These are phyloP conservation scores for Agelas oroides DNA, from an alignment of 37 sponge, comb jelly and placozoan species.

Conservation along the genomic window DNA sequence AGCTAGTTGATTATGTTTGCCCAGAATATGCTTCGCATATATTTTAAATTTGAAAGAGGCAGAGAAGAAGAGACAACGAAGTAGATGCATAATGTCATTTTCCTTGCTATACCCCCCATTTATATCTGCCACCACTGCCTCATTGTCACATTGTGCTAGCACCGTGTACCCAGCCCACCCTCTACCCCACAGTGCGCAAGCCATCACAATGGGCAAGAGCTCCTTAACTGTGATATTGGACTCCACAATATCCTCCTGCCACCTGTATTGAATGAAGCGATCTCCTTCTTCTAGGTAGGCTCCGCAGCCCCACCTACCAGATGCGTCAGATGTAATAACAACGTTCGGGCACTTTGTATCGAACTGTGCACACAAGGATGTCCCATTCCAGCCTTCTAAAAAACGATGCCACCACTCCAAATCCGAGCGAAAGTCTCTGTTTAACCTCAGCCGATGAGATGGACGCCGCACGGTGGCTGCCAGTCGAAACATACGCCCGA, in stretches of 20 bases:
- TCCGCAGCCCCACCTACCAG: too few species aligned
- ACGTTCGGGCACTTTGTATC: too few species aligned
- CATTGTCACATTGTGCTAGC: slow-evolving; percentile 42
- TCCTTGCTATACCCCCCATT: neutral
- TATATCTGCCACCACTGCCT: slow-evolving; percentile 13
- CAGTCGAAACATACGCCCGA: slow-evolving; percentile 11
- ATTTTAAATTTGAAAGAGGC: neutral
- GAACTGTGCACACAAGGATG: too few species aligned
- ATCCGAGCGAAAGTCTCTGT: slow-evolving; percentile 1
- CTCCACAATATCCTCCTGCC: neutral
- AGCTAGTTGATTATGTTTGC: neutral
- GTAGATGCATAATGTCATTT: neutral
- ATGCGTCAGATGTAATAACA: too few species aligned
- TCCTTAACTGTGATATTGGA: slow-evolving; percentile 47
- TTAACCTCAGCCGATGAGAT: slow-evolving; percentile 15
- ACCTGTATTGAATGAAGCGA: neutral
- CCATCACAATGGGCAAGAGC: slow-evolving; percentile 35
- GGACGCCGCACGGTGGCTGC: neutral
- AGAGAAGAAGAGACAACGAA: slow-evolving; percentile 16
- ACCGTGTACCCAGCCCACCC: slow-evolving; percentile 28
- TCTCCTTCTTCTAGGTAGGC: neutral
- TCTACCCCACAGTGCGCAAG: slow-evolving; percentile 39
- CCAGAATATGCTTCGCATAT: neutral
- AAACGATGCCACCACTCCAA: slow-evolving; percentile 36
- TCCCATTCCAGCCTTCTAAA: neutral